Conservation (phyloP, 2,888 invertebrate species). For the Agrilus biguttatus region DNA sequence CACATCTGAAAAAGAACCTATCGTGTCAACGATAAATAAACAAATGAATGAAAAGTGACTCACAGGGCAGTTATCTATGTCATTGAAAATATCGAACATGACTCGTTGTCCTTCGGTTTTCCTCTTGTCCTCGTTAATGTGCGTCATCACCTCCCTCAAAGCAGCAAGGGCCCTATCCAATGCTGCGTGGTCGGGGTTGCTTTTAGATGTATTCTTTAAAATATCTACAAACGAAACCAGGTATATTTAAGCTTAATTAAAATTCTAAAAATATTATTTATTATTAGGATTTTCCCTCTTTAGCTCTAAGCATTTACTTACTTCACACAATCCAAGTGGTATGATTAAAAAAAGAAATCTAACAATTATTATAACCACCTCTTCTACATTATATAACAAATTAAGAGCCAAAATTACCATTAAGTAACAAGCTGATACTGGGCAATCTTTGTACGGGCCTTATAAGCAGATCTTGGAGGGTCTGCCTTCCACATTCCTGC, state of each 20-base stretch:
- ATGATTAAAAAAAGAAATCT: too few relatives aligned
- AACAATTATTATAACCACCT: too few relatives aligned
- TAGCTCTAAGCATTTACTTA: too few relatives aligned
- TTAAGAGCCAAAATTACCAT: constrained; percentile 44
- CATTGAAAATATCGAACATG: constrained; percentile 95
- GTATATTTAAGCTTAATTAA: too few relatives aligned
- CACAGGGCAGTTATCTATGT: constrained; percentile 95
- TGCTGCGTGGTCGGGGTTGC: constrained; percentile 74
- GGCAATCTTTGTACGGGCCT: constrained; percentile 96
- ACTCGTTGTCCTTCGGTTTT: constrained; percentile 91
- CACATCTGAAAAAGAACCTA: not conserved
- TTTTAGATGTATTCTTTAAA: constrained; percentile 78
- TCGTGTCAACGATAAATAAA: too few relatives aligned
- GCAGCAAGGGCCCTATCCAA: constrained; percentile 75
- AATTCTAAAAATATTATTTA: too few relatives aligned
- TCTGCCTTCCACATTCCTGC: constrained; percentile 93
- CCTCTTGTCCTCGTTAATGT: constrained; percentile 95
- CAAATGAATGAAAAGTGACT: constrained; percentile 18
- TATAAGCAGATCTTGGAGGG: constrained; percentile 89
- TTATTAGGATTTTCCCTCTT: too few relatives aligned
- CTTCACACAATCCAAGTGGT: too few relatives aligned
- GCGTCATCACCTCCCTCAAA: constrained; percentile 86
- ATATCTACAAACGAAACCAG: constrained; percentile 50
- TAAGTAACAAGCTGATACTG: constrained; percentile 85
- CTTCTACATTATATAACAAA: too few relatives aligned